Conservation (phyloP, 2,113 vertebrate genomes). For the Alligator mississippiensis region DNA sequence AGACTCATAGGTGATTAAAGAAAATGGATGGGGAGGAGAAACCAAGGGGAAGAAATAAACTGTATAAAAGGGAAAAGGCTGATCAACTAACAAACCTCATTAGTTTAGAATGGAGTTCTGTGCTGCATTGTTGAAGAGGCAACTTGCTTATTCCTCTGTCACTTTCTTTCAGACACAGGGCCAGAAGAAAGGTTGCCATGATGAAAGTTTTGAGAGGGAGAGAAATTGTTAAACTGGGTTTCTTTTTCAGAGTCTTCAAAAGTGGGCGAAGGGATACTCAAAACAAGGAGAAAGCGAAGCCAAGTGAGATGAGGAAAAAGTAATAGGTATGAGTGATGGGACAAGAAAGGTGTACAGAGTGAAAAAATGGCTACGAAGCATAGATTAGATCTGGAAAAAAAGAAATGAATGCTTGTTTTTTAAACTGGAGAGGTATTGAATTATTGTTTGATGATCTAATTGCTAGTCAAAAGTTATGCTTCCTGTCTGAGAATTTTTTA, state of each 20-base stretch:
- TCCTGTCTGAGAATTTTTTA: background rate
- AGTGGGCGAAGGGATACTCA: background rate
- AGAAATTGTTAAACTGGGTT: background rate
- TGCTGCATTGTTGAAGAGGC: background rate
- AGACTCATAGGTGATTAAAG: background rate
- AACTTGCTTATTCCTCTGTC: background rate
- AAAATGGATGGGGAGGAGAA: slow-evolving; percentile 29
- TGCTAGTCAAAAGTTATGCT: background rate
- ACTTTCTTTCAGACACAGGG: background rate
- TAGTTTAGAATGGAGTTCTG: background rate
- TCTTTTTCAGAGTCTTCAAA: fast-evolving
- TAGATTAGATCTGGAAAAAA: background rate
- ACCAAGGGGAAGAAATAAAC: background rate
- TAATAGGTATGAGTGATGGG: background rate
- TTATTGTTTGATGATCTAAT: background rate
- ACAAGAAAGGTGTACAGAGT: background rate
- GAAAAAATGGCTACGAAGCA: background rate
- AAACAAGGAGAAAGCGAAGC: background rate
- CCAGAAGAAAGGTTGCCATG: background rate
- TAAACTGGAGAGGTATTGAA: background rate
- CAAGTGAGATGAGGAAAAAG: background rate
- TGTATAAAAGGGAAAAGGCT: background rate
- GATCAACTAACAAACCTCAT: background rate
- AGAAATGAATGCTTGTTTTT: background rate
- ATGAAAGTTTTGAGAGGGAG: background rate